phyloP scores from a whole-genome alignment of 2,113 vertebrate genomes.

The Pipra filicauda region DNA sequence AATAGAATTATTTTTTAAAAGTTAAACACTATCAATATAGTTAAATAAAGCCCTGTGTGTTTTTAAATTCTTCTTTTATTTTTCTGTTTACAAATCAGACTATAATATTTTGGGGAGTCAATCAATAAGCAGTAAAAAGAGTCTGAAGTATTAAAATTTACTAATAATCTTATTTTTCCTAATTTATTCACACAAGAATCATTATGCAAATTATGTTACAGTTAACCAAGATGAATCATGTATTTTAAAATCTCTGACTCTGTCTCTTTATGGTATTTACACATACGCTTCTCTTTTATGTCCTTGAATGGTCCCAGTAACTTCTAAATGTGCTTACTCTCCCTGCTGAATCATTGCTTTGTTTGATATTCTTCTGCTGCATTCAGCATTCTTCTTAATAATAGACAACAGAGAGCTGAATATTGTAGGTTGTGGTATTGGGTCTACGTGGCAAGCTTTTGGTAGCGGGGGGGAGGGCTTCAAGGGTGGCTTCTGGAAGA shows the following conservation, averaged over 20 bases:
- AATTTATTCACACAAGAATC: neutral
- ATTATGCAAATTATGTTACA: neutral
- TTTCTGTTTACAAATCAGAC: neutral
- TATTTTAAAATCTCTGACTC: neutral
- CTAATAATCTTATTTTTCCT: neutral
- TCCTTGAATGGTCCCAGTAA: neutral
- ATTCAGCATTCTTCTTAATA: slow-evolving; percentile 43
- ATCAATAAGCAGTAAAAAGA: neutral
- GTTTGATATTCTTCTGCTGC: neutral
- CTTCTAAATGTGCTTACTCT: slow-evolving; percentile 5
- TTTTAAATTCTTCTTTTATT: neutral
- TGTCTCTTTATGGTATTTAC: neutral
- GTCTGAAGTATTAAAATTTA: neutral
- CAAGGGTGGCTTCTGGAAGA: neutral
- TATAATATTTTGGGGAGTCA: neutral
- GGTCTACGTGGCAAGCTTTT: neutral
- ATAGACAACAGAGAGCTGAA: neutral
- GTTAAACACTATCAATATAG: neutral
- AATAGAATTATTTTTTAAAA: neutral
- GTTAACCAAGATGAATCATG: neutral
- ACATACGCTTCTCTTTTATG: rapidly evolving
- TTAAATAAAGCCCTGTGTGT: neutral
- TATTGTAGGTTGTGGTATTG: neutral
- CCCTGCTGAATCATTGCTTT: slow-evolving; percentile 47
- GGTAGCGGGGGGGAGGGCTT: neutral